Base-by-base conservation (phyloP, 2,797 vertebrate genomes). In the Tragelaphus eurycerus region DNA sequence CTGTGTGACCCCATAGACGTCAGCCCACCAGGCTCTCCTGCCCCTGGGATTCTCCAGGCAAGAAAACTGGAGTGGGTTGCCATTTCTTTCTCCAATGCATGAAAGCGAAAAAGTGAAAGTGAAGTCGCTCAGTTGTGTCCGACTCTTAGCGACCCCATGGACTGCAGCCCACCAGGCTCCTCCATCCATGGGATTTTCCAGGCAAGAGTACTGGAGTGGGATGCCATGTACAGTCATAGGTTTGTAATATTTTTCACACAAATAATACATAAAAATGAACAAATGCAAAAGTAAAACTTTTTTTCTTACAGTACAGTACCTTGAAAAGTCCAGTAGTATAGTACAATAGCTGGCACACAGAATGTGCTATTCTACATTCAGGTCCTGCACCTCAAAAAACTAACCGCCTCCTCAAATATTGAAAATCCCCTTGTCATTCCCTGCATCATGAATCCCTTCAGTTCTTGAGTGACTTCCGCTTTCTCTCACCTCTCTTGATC, bases 361-460 rank as follows among this genome's bases (percentile, higher is more conserved):
- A 43, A 7, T 0, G 6, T 74, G 1, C 71, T 43, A 0, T 3
- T 74, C 23, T 74, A 0, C 23, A 7, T 43, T 43, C 21, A 43
- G 38, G 6, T 43, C 13, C 38, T 43, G 21, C 14, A 3, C 23
- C 71, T 43, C 71, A 43, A 14, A 71, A 71, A 43, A 14, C 23
- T 43, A 43, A 34, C 67, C 7, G 2, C 38, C 71, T 25, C 23
- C 38, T 74, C 71, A 74, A 14, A 74, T 14, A 4, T 21, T 7
- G 71, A 43, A 74, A 74, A 74, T 7, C 12, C 6, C 38, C 21
- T 34, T 74, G 67, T 13, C 34, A 74, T 23, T 43, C 1, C 21
- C 34, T 43, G 34, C 67, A 43, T 74, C 38, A 25, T 25, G 38
- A 74, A 7, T 25, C 38, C 6, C 38, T 74, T 43, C 23, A 43